These are phyloP conservation scores for Rhabdomys pumilio DNA, from an alignment of 2,797 vertebrate genomes.

Conservation along the genomic window DNA sequence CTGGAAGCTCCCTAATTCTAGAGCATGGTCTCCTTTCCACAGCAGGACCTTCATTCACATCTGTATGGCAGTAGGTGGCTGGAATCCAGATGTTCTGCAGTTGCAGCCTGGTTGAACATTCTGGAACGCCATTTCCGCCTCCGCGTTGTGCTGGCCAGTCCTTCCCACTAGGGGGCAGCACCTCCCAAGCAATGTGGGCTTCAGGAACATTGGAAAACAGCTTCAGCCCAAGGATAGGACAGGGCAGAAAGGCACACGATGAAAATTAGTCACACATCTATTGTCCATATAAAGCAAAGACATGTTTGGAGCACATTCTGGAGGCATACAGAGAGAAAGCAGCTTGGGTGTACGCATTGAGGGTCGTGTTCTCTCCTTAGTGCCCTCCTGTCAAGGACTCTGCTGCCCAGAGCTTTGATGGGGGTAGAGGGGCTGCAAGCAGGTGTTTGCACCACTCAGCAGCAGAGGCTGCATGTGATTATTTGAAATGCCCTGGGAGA, in stretches of 20 bases:
- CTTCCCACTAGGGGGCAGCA: constrained; percentile 75
- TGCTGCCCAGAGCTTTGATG: background rate
- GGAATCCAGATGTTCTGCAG: background rate
- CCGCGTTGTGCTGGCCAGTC: background rate
- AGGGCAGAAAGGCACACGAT: background rate
- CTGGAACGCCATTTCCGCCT: background rate
- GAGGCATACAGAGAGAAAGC: background rate
- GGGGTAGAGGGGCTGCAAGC: background rate
- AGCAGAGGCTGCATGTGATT: constrained; percentile 64
- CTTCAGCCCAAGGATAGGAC: background rate
- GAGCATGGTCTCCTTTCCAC: background rate
- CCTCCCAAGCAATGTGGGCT: constrained; percentile 47
- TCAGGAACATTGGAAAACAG: background rate
- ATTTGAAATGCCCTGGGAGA: constrained; percentile 57
- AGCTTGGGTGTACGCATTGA: background rate
- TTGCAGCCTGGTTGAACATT: background rate
- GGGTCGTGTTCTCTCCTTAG: background rate
- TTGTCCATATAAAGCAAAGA: constrained; percentile 74
- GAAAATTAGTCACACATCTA: constrained; percentile 48
- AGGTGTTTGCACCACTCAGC: constrained; percentile 68
- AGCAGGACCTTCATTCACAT: background rate
- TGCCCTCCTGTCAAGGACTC: background rate
- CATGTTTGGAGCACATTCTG: constrained; percentile 54
- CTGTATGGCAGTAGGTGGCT: background rate
- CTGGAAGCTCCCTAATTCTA: background rate